Percentiles rank a stretch among this genome's conserved stretches.
phyloP scores from a whole-genome alignment of 2,888 invertebrate species.

The Conistra vaccinii region DNA sequence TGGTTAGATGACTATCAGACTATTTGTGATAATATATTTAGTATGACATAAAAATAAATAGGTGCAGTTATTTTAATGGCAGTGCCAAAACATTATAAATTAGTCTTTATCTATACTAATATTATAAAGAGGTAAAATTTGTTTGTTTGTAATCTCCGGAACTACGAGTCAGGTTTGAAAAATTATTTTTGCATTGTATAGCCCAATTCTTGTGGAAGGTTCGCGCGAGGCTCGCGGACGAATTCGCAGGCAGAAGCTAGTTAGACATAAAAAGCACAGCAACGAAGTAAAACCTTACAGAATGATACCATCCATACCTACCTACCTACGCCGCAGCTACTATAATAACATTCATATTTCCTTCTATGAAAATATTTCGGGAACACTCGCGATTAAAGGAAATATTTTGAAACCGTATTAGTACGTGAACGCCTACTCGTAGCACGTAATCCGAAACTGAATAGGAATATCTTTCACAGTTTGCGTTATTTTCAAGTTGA shows the following conservation, averaged over 20 bases:
- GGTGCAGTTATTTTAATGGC: slow-evolving; percentile 12
- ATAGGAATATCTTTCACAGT: neutral
- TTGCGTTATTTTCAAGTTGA: neutral
- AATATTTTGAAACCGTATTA: neutral
- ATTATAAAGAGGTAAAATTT: no score
- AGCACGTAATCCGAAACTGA: neutral
- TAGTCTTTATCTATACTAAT: no score
- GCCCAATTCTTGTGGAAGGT: no score
- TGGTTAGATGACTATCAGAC: slow-evolving; percentile 36
- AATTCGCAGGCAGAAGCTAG: no score
- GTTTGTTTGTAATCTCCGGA: no score
- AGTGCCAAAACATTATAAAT: neutral
- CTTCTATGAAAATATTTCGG: slow-evolving; percentile 5
- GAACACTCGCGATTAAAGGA: neutral
- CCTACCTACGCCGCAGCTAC: neutral
- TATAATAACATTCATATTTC: neutral
- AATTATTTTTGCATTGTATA: no score
- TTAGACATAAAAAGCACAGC: neutral
- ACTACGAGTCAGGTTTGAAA: no score
- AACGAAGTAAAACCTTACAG: neutral
- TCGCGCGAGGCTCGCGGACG: no score
- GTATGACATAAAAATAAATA: slow-evolving; percentile 16
- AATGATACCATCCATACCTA: neutral
- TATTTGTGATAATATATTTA: slow-evolving; percentile 34
- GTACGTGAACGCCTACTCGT: neutral